A percentile compares a stretch with the other conserved stretches of the same genome.
phyloP scores from a whole-genome alignment of 1,140 invertebrate genomes.

The Diorhabda sublineata region DNA sequence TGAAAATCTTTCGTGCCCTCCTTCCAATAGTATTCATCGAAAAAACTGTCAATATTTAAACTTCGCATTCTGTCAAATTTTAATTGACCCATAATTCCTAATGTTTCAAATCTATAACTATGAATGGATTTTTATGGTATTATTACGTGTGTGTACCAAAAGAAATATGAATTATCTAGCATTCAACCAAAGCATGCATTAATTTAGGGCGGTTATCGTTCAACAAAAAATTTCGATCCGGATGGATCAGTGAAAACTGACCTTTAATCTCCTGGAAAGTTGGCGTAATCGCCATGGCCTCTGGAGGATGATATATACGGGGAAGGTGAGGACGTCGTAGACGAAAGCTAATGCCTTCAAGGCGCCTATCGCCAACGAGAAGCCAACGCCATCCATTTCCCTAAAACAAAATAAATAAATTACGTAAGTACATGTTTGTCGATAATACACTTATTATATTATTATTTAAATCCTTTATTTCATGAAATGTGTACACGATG shows the following conservation, averaged over 20 bases:
- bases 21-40: too few relatives aligned
- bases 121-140: too few relatives aligned
- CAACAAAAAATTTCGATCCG: background rate
- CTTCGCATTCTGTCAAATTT: too few relatives aligned
- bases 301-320: conserved; percentile 82
- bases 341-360: conserved; percentile 75
- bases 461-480: background rate
- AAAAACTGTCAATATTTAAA: too few relatives aligned
- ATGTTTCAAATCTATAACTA: too few relatives aligned
- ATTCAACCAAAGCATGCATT: conserved; percentile 8
- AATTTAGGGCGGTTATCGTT: background rate
- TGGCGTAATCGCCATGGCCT: conserved; percentile 79
- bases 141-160: too few relatives aligned
- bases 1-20: too few relatives aligned
- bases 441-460: background rate
- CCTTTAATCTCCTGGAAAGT: conserved; percentile 71
- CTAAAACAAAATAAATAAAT: conserved; percentile 50
- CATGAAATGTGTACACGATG: background rate
- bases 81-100: too few relatives aligned
- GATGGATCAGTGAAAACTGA: conserved; percentile 44
- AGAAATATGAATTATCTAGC: too few relatives aligned
- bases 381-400: conserved; percentile 72
- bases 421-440: background rate
- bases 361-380: conserved; percentile 66
- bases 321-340: conserved; percentile 86